A percentile compares a stretch with the other conserved stretches of the same genome.
Conservation (phyloP, 2,888 invertebrate species). For the Andrena bicolor region DNA sequence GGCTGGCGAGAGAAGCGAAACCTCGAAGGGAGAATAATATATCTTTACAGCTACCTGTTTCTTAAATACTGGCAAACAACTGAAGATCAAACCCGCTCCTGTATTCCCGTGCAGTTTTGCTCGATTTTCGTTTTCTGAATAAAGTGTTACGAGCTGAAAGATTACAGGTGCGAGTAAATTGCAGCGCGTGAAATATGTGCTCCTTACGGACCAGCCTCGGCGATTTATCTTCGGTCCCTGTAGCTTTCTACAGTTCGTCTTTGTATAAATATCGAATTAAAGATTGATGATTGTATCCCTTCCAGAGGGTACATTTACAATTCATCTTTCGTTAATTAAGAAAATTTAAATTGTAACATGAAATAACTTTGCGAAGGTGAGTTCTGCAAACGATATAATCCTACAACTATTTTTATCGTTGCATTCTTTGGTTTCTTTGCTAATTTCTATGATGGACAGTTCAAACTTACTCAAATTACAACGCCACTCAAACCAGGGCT, state of each 20-base stretch:
- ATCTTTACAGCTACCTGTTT: not conserved
- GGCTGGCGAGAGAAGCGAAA: not conserved
- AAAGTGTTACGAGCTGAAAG: conserved; percentile 44
- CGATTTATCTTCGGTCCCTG: conserved; percentile 36
- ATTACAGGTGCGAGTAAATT: conserved; percentile 48
- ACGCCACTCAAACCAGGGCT: not conserved
- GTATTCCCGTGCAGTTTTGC: conserved; percentile 7
- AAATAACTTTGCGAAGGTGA: not conserved
- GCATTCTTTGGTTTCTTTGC: conserved; percentile 11
- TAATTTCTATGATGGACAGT: not conserved
- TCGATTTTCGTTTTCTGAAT: conserved; percentile 15
- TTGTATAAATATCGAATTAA: conserved; percentile 38
- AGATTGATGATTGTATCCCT: conserved; percentile 13
- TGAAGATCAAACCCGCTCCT: not conserved
- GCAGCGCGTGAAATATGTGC: conserved; percentile 39
- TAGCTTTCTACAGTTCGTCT: conserved; percentile 30
- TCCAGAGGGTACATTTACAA: not conserved
- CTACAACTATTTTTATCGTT: not conserved
- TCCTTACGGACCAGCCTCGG: conserved; percentile 32
- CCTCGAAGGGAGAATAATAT: not conserved
- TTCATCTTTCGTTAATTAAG: not conserved
- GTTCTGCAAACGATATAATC: conserved; percentile 9
- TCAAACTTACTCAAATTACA: not conserved
- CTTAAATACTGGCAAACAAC: not conserved
- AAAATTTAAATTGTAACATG: not conserved